Percentiles rank a stretch among this genome's conserved stretches.
These are phyloP conservation scores for Netelia melanura DNA, from an alignment of 2,888 invertebrate species.

Conservation along the genomic window DNA sequence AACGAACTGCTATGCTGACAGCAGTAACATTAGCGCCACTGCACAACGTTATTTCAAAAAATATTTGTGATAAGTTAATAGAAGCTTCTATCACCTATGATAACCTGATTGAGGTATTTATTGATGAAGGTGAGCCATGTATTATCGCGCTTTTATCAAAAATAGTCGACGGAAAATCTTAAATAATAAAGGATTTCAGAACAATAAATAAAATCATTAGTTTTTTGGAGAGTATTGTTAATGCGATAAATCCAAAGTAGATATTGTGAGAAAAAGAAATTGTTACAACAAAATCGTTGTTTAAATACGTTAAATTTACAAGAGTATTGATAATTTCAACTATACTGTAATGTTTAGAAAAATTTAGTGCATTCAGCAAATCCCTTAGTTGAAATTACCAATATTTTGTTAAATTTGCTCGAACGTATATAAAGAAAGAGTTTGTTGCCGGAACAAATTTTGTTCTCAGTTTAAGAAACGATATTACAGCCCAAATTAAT, in stretches of 20 bases:
- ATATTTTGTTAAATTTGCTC: too few species aligned
- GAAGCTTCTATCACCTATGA: constrained; percentile 17
- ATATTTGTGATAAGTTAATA: neutral
- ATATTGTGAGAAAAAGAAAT: too few species aligned
- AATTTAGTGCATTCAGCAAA: too few species aligned
- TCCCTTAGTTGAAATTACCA: too few species aligned
- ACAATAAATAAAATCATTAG: constrained; percentile 1
- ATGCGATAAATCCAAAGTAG: neutral
- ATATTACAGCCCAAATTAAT: too few species aligned
- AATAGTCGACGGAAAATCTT: neutral
- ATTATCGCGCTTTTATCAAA: neutral
- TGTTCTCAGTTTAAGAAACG: too few species aligned
- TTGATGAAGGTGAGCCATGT: constrained; percentile 4
- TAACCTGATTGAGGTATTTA: constrained; percentile 7
- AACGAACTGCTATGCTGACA: constrained; percentile 8
- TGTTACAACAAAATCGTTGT: too few species aligned
- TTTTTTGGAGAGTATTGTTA: constrained; percentile 11
- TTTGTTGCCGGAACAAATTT: too few species aligned
- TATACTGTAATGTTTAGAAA: too few species aligned
- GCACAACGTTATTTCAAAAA: constrained; percentile 27
- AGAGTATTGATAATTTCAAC: too few species aligned
- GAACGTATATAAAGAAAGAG: too few species aligned
- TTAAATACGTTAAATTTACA: too few species aligned
- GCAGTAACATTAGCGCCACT: constrained; percentile 35
- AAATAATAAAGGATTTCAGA: neutral